Evolutionary conservation across 2,113 vertebrate genomes (phyloP), one percentile per base, ranked within the genome.

Genomic region (Anarhynchus alexandrinus): DNA sequence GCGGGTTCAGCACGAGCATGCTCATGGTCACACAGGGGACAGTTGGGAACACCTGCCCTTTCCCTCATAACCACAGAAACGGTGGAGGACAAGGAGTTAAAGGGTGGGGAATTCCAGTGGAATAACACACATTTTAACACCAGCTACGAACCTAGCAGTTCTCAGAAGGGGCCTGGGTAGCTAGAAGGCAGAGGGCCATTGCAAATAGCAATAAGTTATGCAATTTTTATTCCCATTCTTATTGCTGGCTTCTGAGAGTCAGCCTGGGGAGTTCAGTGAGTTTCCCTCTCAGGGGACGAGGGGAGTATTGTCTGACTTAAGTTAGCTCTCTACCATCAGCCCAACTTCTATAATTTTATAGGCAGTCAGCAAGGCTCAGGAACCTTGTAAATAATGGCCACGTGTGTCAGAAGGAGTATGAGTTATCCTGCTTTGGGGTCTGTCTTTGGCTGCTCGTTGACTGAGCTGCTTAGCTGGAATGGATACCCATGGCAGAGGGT

Each of bases 171-270:
- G n/a, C 29, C 62, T 82, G 70, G 6, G 55, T 82, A 91, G 62
- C 61, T 89, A 47, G 49, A 87, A 94, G 91, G 86, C 95, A 89
- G 57, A 32, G 69, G 8, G 58, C 58, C 87, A 85, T 82, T 84
- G 57, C 70, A 84, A 95, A 87, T 59, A 87, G 65, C 84, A 79
- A 36, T 61, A 85, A 85, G 74, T 97, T 94, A 82, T 54, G 87
- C 91, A 96, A 61, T 94, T 91, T 93, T 96, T 72, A 29, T 90
- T 95, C 61, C 74, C 49, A 69, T 93, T 93, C 73, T 87, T 87
- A 55, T 64, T 89, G 40, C 69, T 93, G 70, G 14, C 78, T 91
- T 96, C 82, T 94, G 70, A 69, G 71, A 85, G 51, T 40, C 70
- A n/a, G 29, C 47, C 69, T 73, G n/a, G 52, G 32, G 69, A 91